Evolutionary conservation across 1,140 invertebrate genomes (phyloP).

Genomic region (Heliconius hewitsoni): DNA sequence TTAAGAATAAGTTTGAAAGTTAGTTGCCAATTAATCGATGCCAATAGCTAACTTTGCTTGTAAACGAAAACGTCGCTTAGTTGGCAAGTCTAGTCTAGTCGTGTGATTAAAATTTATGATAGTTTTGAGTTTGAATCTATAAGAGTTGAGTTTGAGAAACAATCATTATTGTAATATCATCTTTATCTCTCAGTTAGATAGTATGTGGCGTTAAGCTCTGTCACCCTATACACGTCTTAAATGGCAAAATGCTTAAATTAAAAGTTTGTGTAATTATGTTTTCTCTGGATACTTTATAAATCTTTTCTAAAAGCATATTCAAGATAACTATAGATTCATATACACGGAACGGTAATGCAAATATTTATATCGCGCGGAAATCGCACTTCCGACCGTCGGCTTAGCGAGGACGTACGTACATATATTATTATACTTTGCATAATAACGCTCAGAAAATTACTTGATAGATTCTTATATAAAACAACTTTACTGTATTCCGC

Average conservation of each 20-base stretch:
- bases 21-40: slow-evolving; percentile 58
- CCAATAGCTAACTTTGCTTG: slow-evolving; percentile 2
- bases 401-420: not conserved
- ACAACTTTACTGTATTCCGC: no score
- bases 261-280: no score
- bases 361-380: slow-evolving; percentile 11
- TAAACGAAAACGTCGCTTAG: not conserved
- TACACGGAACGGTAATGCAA: not conserved
- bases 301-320: not conserved
- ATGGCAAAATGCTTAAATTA: no score
- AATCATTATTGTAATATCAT: no score
- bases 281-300: not conserved
- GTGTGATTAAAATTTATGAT: not conserved
- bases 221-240: no score
- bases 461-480: not conserved
- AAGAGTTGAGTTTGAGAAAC: no score
- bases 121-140: not conserved
- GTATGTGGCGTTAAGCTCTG: no score
- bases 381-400: slow-evolving; percentile 4
- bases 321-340: not conserved
- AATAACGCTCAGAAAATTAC: not conserved
- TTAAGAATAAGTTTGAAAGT: slow-evolving; percentile 47
- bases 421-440: not conserved
- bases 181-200: no score
- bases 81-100: not conserved